Percentiles rank a stretch among this genome's conserved stretches.
These are phyloP conservation scores for Ondatra zibethicus DNA, from an alignment of 2,113 vertebrate species.

Conservation along the genomic window DNA sequence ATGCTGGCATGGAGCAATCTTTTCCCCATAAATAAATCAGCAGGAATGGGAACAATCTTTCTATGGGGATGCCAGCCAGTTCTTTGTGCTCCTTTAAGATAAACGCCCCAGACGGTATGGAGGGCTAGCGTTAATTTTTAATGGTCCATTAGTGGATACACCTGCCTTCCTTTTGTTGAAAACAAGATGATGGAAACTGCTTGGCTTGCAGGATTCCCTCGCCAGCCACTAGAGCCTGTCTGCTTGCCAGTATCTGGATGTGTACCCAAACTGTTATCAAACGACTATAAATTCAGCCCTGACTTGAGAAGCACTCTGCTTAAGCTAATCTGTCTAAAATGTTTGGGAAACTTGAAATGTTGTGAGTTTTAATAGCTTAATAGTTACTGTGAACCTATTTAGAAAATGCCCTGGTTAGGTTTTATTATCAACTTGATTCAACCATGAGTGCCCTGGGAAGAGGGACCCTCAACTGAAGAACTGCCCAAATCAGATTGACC, in stretches of 20 bases:
- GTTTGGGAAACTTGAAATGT: background rate
- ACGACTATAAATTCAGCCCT: background rate
- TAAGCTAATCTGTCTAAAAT: background rate
- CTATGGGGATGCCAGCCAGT: background rate
- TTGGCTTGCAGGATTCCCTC: background rate
- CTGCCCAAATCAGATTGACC: background rate
- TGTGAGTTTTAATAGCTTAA: background rate
- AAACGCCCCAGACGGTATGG: background rate
- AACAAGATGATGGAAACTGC: background rate
- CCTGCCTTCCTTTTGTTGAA: slow-evolving; percentile 32
- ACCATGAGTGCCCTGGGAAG: background rate
- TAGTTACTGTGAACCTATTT: background rate
- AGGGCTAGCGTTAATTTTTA: slow-evolving; percentile 48
- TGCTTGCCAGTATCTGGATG: background rate
- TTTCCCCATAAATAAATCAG: slow-evolving; percentile 40
- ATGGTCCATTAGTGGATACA: slow-evolving; percentile 37
- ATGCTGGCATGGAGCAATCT: background rate
- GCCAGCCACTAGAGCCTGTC: background rate
- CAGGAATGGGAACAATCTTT: slow-evolving; percentile 8
- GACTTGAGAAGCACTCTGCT: background rate
- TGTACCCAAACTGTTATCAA: background rate
- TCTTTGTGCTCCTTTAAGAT: background rate
- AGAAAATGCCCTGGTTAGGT: background rate
- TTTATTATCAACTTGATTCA: background rate
- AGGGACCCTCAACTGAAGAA: background rate